Conservation (phyloP, 2,113 vertebrate species). For the Todiramphus saurophagus region DNA sequence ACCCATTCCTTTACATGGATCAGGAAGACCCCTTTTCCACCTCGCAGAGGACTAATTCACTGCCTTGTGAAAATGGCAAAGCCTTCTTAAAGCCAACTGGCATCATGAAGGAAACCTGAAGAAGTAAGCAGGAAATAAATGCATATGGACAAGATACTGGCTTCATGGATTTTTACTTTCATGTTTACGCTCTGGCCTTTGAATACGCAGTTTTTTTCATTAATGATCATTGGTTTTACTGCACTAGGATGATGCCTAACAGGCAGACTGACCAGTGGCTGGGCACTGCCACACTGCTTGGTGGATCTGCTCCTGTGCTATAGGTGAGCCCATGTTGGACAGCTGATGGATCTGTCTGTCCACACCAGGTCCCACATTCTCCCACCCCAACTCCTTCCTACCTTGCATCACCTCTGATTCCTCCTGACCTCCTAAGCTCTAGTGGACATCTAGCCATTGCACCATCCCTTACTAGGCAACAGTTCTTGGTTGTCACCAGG, state of each 20-base stretch:
- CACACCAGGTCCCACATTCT: not conserved
- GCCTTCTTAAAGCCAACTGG: not conserved
- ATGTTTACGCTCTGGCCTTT: not conserved
- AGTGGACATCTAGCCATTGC: not conserved
- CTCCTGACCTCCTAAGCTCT: not conserved
- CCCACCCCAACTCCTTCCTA: not conserved
- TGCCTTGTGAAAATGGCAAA: not conserved
- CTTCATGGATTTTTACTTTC: not conserved
- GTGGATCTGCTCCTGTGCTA: not conserved
- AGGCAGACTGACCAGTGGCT: not conserved
- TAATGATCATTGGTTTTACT: not conserved
- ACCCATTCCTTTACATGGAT: not conserved
- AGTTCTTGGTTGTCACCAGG: fast-evolving
- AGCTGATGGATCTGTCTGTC: not conserved
- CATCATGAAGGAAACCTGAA: not conserved
- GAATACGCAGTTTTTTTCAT: not conserved
- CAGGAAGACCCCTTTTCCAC: not conserved
- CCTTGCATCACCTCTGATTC: not conserved
- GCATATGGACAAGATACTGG: fast-evolving
- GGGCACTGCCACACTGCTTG: not conserved
- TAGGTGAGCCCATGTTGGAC: fast-evolving
- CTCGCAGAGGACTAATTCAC: not conserved
- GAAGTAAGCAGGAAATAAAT: not conserved
- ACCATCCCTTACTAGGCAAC: not conserved
- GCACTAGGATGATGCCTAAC: not conserved